Base-by-base conservation (phyloP, 23 tunicate species). In the Corella eumyota region DNA sequence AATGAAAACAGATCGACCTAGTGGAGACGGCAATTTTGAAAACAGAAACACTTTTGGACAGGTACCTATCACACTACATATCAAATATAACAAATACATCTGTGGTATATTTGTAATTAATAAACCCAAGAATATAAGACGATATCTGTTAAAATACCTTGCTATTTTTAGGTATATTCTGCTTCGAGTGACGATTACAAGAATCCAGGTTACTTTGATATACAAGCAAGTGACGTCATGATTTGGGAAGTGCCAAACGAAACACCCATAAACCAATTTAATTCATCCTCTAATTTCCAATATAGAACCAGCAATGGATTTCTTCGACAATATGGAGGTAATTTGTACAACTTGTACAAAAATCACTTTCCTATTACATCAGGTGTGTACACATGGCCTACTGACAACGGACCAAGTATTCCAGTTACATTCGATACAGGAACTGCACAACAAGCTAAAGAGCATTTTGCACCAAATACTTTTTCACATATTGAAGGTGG, bases 151-250 rank as follows among this genome's bases (percentile, higher is more conserved):
- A n/a, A n/a, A n/a, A n/a, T n/a, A n/a, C n/a, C n/a, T n/a, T n/a
- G n/a, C n/a, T n/a, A n/a, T n/a, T n/a, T n/a, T n/a, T n/a, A n/a
- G n/a, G n/a, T n/a, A n/a, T 32, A 27, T 7, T 51, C 85, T 32
- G 76, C 85, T 1, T 40, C 85, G 17, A 61, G 70, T 25, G 76
- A 78, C 34, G 85, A 78, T 69, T 78, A 60, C 64, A 78, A 78
- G 44, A 50, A 32, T 46, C 76, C 76, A 34, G 85, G 61, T 32
- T 78, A 78, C 49, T 78, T 78, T 38, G 73, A 62, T 15, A 50
- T 78, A 20, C 31, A 61, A n/a, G 76, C 76, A 4, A 49, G 64
- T 15, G 70, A 78, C 56, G 32, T 78, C 33, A 78, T 78, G 85
- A 62, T 78, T 24, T 78, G 76, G 70, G 73, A 76, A 32, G 66